These are phyloP conservation scores for Xylocampa areola DNA, from an alignment of 2,888 invertebrate genomes.

Conservation along the genomic window DNA sequence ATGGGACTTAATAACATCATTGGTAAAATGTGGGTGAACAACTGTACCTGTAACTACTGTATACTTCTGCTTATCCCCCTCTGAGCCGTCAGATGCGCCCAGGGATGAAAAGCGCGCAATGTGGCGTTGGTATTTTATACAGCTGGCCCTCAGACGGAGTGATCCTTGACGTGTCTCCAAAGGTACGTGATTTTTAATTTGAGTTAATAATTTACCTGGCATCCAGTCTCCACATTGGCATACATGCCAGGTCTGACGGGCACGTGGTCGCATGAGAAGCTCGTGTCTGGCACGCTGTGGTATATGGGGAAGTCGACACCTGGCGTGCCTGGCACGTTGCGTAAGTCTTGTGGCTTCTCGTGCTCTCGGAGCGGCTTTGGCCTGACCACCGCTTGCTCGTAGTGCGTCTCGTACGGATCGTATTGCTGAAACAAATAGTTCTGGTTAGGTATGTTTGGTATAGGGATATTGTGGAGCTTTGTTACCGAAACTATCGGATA, in stretches of 20 bases:
- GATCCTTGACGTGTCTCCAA: too few species aligned
- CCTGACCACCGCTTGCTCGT: conserved; percentile 75
- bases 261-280: conserved; percentile 94
- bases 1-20: too few species aligned
- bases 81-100: too few species aligned
- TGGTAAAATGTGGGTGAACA: too few species aligned
- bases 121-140: too few species aligned
- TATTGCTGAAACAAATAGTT: conserved; percentile 71
- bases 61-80: too few species aligned
- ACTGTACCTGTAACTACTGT: too few species aligned
- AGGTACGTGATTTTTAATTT: too few species aligned
- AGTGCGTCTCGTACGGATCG: conserved; percentile 75
- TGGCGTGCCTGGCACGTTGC: conserved; percentile 94
- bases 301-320: conserved; percentile 95
- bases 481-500: too few species aligned
- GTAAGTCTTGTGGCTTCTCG: conserved; percentile 93
- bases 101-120: too few species aligned
- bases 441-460: neutral
- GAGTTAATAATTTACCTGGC: conserved; percentile 91
- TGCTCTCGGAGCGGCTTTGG: conserved; percentile 87
- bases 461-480: neutral
- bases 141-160: too few species aligned
- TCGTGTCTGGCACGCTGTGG: conserved; percentile 93
- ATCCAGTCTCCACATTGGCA: conserved; percentile 96
- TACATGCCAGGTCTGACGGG: conserved; percentile 96